Evolutionary conservation across 2,888 invertebrate species (phyloP), one percentile per base, ranked within the genome.

Genomic region (Gandaritis pyraliata): DNA sequence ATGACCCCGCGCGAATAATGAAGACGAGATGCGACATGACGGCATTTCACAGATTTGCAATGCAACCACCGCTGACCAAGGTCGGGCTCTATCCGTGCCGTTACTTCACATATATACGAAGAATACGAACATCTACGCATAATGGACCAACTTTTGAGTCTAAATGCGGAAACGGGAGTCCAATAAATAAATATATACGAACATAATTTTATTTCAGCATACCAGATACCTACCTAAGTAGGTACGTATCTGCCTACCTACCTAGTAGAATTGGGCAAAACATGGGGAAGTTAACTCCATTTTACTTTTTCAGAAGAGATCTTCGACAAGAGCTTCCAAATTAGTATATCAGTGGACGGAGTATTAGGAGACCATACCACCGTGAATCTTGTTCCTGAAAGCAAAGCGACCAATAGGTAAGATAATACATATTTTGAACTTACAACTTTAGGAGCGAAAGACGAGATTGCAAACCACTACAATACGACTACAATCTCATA

Each of bases 281-380:
- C n/a, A n/a, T n/a, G n/a, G n/a, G n/a, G n/a, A n/a, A n/a, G n/a
- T n/a, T 7, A 50, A 18, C 41, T 36, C 36, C 0, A n/a, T 36
- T 47, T 47, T 43, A 3, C 16, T 65, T 93, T 65, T 93, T 58
- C 88, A 98, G 98, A 97, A 83, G 97, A 98, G 86, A 96, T 95
- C 75, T 97, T 98, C 77, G 97, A 97, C 81, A 97, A 97, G 87
- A 96, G 95, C 78, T 98, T 98, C 82, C 95, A 96, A 85, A 94
- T 98, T 57, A 96, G 96, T 80, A 96, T 98, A 76, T 94, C 95
- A 23, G 95, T 98, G 76, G 96, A 97, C 70, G 97, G 97, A 33
- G 93, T 97, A 29, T 93, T 95, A 5, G 94, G 94, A 66, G 96
- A 97, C 74, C 96, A 96, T 72, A 95, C 95, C 64, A 94, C 95